Evolutionary conservation across 1,140 invertebrate species (phyloP).

Genomic region (Neocloeon triangulifer): DNA sequence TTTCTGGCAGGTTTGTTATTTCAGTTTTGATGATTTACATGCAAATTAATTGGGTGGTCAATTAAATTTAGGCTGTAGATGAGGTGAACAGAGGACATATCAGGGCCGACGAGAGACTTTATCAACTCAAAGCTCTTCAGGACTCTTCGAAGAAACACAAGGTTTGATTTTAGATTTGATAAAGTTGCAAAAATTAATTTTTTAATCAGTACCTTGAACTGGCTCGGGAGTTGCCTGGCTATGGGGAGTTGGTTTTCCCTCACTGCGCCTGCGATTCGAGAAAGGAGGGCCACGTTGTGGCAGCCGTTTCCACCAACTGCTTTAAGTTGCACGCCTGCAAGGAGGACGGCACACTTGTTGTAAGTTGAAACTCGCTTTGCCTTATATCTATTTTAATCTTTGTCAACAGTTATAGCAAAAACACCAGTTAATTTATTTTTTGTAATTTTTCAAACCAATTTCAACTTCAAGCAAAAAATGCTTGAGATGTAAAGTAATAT

Average conservation of each 20-base stretch:
- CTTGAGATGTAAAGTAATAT: too few species aligned
- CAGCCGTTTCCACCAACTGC: conserved; percentile 42
- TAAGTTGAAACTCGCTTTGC: conserved; percentile 13
- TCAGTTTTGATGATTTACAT: too few species aligned
- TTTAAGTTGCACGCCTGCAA: conserved; percentile 74
- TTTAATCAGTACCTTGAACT: conserved; percentile 52
- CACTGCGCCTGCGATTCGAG: conserved; percentile 86
- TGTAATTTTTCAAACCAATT: too few species aligned
- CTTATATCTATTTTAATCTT: too few species aligned
- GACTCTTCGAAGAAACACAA: conserved; percentile 69
- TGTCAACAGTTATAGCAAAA: too few species aligned
- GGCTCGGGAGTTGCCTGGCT: conserved; percentile 66
- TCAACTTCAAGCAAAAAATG: too few species aligned
- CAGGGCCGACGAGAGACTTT: conserved; percentile 66
- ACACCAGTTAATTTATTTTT: too few species aligned
- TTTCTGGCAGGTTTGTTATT: conserved; percentile 37
- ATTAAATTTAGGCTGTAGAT: conserved; percentile 68
- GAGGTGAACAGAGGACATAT: conserved; percentile 87
- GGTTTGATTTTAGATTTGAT: conserved; percentile 16
- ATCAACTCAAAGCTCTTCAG: conserved; percentile 86
- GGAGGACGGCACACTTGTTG: conserved; percentile 65
- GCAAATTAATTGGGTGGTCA: too few species aligned
- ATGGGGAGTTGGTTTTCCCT: conserved; percentile 81
- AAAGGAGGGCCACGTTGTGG: conserved; percentile 77
- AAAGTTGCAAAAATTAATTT: conserved; percentile 1